Percentiles rank a stretch among this genome's conserved stretches.
Conservation (phyloP, 2,113 vertebrate species). For the Pseudonaja textilis region DNA sequence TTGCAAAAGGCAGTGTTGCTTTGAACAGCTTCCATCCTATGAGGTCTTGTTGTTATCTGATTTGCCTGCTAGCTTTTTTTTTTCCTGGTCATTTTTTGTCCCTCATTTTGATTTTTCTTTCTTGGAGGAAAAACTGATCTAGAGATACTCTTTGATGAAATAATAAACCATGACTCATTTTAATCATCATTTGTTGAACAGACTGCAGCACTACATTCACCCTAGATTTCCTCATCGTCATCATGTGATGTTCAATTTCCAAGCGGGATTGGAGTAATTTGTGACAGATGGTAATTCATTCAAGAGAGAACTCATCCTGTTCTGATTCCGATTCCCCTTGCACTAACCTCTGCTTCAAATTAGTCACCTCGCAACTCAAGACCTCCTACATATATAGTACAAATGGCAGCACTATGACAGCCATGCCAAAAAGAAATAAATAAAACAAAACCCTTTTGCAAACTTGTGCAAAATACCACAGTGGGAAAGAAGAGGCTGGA, state of each 20-base stretch:
- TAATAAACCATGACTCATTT: background rate
- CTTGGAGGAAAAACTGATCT: background rate
- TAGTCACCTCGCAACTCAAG: background rate
- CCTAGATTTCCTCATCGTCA: background rate
- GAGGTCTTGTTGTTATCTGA: background rate
- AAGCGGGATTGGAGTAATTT: background rate
- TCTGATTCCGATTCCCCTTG: background rate
- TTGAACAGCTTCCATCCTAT: background rate
- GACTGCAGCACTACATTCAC: background rate
- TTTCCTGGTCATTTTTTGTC: background rate
- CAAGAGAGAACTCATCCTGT: background rate
- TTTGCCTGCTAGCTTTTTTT: too few relatives aligned
- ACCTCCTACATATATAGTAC: background rate
- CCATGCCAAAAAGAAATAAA: background rate
- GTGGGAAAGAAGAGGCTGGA: background rate
- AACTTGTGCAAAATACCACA: background rate
- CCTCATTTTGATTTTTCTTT: background rate
- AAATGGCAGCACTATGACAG: background rate
- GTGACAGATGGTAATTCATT: background rate
- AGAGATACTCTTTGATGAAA: background rate
- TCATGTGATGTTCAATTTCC: background rate
- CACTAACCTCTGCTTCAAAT: background rate
- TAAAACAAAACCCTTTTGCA: background rate
- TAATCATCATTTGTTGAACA: background rate
- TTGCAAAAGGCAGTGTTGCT: background rate